Conservation (phyloP, 2,113 vertebrate genomes). For the Narcine bancroftii region DNA sequence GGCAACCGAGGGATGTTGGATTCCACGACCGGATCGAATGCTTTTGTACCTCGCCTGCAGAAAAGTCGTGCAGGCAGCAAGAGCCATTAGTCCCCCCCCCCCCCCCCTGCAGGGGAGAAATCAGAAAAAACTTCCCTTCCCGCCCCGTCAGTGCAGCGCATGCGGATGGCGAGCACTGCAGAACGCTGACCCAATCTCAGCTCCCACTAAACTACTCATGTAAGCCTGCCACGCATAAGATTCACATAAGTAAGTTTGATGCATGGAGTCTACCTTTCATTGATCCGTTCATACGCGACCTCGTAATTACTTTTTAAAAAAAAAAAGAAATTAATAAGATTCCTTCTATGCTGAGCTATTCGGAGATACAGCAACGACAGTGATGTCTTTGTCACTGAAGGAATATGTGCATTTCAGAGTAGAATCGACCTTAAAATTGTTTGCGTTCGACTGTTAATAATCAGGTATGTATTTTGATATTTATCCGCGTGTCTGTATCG, state of each 20-base stretch:
- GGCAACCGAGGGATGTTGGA: not conserved
- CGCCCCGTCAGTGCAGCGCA: conserved; percentile 30
- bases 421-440: conserved; percentile 31
- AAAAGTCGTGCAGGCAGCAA: not conserved
- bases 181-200: conserved; percentile 34
- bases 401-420: conserved; percentile 31
- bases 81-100: conserved; percentile 8
- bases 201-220: conserved; percentile 31
- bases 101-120: not conserved
- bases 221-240: conserved; percentile 4
- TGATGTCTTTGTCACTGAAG: conserved; percentile 30
- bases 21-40: not conserved
- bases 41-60: not conserved
- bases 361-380: conserved; percentile 27
- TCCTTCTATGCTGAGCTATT: not conserved
- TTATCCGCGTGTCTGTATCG: not conserved
- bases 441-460: conserved; percentile 10
- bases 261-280: conserved; percentile 25
- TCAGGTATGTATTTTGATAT: conserved; percentile 33
- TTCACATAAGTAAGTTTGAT: conserved; percentile 36
- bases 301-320: conserved; percentile 4
- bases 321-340: conserved; percentile 24
- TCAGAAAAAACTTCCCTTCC: conserved; percentile 24
- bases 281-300: not conserved
- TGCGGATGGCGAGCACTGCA: conserved; percentile 33